Base-by-base conservation (phyloP, 2,888 invertebrate species). In the Acrobasis repandana region DNA sequence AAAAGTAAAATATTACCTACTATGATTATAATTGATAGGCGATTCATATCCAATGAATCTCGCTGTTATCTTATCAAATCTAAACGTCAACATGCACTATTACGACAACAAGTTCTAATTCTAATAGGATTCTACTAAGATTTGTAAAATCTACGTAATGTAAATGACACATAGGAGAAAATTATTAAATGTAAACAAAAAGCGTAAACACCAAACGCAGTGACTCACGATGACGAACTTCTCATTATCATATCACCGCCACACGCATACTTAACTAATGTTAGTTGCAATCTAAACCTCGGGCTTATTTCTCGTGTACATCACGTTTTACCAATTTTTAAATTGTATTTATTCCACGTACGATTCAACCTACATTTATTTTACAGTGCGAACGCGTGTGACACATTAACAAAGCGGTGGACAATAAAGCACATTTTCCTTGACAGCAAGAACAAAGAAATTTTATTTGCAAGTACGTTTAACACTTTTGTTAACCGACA, bases 201-300 rank as follows among this genome's bases (percentile, higher is more conserved):
- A 90, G 86, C 83, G 82, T 87, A 88, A 87, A 89, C 89, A 89
- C 75, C 76, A 83, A 82, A 80, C 74, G 82, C 75, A 82, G 80
- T 92, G 92, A 92, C 90, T 92, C 92, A 92, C 91, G 80, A 89
- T 90, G 90, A 89, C 86, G 88, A 83, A 80, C 83, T 80, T 80
- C 82, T 90, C 89, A 89, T 91, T 90, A 92, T 90, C 90, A 90
- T 90, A 86, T 88, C 88, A 86, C 85, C 80, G 80, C 74, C 76
- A 74, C 80, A 80, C 79, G 74, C 79, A 77, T 79, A 76, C 74
- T 73, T 79, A 80, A 83, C 79, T 82, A 77, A 80, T 79, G 78
- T 88, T 87, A 90, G 90, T 90, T 80, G 79, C 82, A 79, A 85
- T 79, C 82, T 74, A 79, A 81, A 87, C 82, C 85, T 82, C 82